Percentiles rank a stretch among this genome's conserved stretches.
These are phyloP conservation scores for Anhinga rufa DNA, from an alignment of 2,113 vertebrate genomes.

Conservation along the genomic window DNA sequence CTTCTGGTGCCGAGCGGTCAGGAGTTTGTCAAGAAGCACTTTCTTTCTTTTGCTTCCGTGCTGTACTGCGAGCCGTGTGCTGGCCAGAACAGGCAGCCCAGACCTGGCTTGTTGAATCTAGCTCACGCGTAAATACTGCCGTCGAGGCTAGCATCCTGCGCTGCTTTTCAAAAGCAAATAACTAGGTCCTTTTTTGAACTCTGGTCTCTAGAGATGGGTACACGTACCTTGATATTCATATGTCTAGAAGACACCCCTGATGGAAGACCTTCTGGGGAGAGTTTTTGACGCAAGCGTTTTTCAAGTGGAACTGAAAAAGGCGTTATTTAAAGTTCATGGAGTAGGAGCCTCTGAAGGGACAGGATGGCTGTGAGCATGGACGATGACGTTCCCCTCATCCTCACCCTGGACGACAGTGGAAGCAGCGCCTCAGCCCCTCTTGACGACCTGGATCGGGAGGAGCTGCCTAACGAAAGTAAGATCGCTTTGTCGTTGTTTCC, in stretches of 20 bases:
- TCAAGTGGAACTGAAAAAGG: background rate
- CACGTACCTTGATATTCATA: accelerated
- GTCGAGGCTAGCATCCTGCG: accelerated
- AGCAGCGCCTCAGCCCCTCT: conserved; percentile 69
- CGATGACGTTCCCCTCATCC: conserved; percentile 92
- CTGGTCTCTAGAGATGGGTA: background rate
- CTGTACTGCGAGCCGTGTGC: accelerated
- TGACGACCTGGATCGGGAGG: conserved; percentile 68
- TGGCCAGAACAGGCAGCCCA: background rate
- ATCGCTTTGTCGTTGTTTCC: background rate
- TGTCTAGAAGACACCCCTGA: background rate
- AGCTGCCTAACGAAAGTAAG: conserved; percentile 83
- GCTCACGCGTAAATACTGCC: background rate
- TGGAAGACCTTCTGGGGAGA: background rate
- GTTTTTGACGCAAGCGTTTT: background rate
- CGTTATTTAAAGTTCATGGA: background rate
- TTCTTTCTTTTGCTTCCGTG: accelerated
- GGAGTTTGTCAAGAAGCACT: background rate
- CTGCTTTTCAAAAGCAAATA: accelerated
- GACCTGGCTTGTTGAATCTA: background rate
- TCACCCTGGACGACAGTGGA: conserved; percentile 87
- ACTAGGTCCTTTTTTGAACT: background rate
- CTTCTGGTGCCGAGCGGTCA: background rate
- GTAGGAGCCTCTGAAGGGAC: background rate
- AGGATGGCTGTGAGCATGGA: conserved; percentile 77